Base-by-base conservation (phyloP, 2,888 invertebrate genomes). In the Sarcophaga carnaria region DNA sequence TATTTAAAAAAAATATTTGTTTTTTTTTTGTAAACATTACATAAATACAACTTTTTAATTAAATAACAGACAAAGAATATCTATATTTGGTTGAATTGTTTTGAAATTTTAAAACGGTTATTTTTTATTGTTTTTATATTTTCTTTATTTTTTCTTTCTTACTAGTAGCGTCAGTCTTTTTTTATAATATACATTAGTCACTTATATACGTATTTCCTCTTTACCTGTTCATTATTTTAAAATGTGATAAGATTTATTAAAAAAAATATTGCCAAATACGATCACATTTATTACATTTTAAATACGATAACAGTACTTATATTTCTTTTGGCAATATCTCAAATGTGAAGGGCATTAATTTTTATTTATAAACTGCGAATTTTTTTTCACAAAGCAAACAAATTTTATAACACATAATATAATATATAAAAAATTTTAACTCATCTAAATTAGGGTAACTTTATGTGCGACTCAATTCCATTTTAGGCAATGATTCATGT, bases 241-340 rank as follows among this genome's bases (percentile, higher is more conserved):
- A 67, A 14, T 66, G n/a, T 45, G 60, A 69, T 75, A 69, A 69
- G 66, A 74, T 80, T 74, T 59, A 60, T 62, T 69, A 54, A 27
- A 69, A 69, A 69, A 45, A 22, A 54, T 3, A 22, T 62, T 62
- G n/a, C 22, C n/a, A 62, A 62, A 62, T 17, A 20, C n/a, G 62
- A 62, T 20, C 10, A 59, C 17, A 59, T 17, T 59, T 59, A 17
- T 59, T 59, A 47, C 2, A 20, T 69, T 22, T 17, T 60, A 14
- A 71, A 71, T 27, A 54, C 4, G 17, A 12, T 54, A 54, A 54
- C 54, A 54, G 54, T 14, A 12, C 54, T 14, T 54, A 17, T 54
- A 14, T 54, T 12, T 54, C 17, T 54, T 54, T 12, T 17, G 54
- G 54, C 17, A 54, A 54, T 59, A 59, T 27, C 59, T 71, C 12